phyloP scores from a whole-genome alignment of 1,140 invertebrate species.

The Panagrolaimus sp. region DNA sequence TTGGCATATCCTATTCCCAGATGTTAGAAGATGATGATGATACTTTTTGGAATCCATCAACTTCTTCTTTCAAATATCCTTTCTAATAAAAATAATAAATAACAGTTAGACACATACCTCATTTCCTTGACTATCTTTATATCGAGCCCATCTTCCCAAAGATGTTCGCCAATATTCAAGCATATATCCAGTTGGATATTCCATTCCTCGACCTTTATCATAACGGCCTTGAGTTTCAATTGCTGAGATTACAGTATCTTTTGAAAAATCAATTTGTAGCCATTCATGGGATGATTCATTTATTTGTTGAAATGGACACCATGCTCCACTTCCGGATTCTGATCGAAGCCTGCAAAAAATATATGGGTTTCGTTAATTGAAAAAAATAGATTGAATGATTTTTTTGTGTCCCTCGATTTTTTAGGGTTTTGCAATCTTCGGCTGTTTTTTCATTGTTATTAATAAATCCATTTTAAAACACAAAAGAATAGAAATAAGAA shows the following conservation, averaged over 20 bases:
- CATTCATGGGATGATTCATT: slow-evolving; percentile 73
- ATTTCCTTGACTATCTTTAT: slow-evolving; percentile 68
- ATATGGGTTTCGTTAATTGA: no score
- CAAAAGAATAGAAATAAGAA: no score
- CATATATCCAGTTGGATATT: slow-evolving; percentile 82
- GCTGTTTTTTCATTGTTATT: no score
- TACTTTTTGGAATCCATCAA: no score
- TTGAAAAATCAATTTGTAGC: slow-evolving; percentile 77
- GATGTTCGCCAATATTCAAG: slow-evolving; percentile 83
- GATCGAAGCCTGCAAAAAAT: slow-evolving; percentile 71
- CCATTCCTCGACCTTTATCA: slow-evolving; percentile 83
- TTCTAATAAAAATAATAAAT: no score
- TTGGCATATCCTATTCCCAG: no score
- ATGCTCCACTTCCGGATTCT: slow-evolving; percentile 84
- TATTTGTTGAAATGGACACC: slow-evolving; percentile 83
- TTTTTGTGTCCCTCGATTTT: no score
- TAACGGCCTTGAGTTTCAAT: slow-evolving; percentile 78
- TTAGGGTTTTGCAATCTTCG: no score
- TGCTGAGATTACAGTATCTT: slow-evolving; percentile 73
- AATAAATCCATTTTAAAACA: no score
- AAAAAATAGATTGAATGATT: no score
- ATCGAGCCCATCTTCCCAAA: slow-evolving; percentile 73
- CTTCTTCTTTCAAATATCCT: no score
- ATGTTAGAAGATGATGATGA: no score
- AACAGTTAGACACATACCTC: slow-evolving; percentile 73